A percentile compares a stretch with the other conserved stretches of the same genome.
These are phyloP conservation scores for Chrosomus eos DNA, from an alignment of 2,797 vertebrate genomes.

Conservation along the genomic window DNA sequence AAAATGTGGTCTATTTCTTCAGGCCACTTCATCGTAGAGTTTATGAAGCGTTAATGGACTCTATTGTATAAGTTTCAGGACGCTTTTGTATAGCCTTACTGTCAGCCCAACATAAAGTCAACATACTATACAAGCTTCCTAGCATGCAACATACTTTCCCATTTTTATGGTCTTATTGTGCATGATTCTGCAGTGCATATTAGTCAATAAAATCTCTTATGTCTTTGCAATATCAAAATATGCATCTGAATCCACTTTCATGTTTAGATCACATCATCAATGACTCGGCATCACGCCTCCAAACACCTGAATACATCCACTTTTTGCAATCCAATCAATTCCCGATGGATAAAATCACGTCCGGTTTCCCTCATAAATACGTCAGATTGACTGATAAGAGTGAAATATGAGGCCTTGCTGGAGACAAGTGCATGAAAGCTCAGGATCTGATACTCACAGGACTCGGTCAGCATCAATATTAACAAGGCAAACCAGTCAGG, in stretches of 20 bases:
- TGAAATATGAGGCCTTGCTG: not conserved
- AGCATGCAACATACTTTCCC: not conserved
- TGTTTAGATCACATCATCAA: not conserved
- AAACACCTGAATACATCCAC: not conserved
- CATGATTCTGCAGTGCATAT: not conserved
- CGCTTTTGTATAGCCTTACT: constrained; percentile 45
- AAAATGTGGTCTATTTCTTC: not conserved
- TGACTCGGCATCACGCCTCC: not conserved
- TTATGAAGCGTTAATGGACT: constrained; percentile 20
- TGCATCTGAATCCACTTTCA: not conserved
- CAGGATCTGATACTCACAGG: not conserved
- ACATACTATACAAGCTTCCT: constrained; percentile 32
- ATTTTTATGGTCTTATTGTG: not conserved
- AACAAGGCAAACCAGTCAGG: not conserved
- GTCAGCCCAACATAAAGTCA: constrained; percentile 43
- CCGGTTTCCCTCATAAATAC: not conserved
- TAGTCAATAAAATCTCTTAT: not conserved
- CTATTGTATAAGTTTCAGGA: constrained; percentile 15
- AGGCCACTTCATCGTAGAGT: not conserved
- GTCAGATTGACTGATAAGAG: not conserved
- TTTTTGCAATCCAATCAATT: not conserved
- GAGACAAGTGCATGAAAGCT: not conserved
- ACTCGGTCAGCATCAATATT: not conserved
- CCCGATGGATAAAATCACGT: not conserved
- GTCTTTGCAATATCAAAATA: not conserved